These are phyloP conservation scores for Parazoanthus swiftii DNA, from an alignment of 92 coral and sea anemone genomes.

Conservation along the genomic window DNA sequence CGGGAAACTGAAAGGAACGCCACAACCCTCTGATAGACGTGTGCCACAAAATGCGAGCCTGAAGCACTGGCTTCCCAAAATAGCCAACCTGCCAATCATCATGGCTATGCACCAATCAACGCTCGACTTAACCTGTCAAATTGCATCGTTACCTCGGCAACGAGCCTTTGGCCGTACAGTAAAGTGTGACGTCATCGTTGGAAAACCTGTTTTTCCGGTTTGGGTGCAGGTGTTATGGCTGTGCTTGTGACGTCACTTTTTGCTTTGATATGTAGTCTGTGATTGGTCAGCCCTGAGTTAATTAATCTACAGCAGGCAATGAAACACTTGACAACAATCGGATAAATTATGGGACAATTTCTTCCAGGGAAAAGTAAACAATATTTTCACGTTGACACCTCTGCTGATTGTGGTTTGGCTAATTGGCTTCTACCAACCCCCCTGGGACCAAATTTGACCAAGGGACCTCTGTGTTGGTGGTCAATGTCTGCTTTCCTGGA, in stretches of 20 bases:
- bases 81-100: slow-evolving; percentile 91
- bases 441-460: slow-evolving; percentile 16
- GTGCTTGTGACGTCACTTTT: slow-evolving; percentile 88
- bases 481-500: neutral
- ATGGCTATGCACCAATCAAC: slow-evolving; percentile 72
- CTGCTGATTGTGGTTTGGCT: slow-evolving; percentile 2
- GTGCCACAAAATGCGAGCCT: slow-evolving; percentile 84
- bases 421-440: slow-evolving; percentile 27
- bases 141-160: slow-evolving; percentile 83
- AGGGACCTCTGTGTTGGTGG: slow-evolving; percentile 6
- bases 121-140: slow-evolving; percentile 62
- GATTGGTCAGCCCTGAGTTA: slow-evolving; percentile 78
- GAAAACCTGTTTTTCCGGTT: slow-evolving; percentile 92
- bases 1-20: slow-evolving; percentile 98
- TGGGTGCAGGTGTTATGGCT: slow-evolving; percentile 96
- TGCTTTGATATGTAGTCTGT: slow-evolving; percentile 70
- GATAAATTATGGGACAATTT: slow-evolving; percentile 65
- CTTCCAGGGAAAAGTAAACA: slow-evolving; percentile 40
- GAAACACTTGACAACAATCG: slow-evolving; percentile 78
- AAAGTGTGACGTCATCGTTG: slow-evolving; percentile 82
- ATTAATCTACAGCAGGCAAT: slow-evolving; percentile 86
- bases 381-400: slow-evolving; percentile 30
- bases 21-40: slow-evolving; percentile 98
- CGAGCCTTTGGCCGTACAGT: slow-evolving; percentile 74
- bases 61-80: slow-evolving; percentile 78